Percentiles rank a stretch among this genome's conserved stretches.
These are phyloP conservation scores for Aegithalos caudatus DNA, from an alignment of 2,113 vertebrate species.

Conservation along the genomic window DNA sequence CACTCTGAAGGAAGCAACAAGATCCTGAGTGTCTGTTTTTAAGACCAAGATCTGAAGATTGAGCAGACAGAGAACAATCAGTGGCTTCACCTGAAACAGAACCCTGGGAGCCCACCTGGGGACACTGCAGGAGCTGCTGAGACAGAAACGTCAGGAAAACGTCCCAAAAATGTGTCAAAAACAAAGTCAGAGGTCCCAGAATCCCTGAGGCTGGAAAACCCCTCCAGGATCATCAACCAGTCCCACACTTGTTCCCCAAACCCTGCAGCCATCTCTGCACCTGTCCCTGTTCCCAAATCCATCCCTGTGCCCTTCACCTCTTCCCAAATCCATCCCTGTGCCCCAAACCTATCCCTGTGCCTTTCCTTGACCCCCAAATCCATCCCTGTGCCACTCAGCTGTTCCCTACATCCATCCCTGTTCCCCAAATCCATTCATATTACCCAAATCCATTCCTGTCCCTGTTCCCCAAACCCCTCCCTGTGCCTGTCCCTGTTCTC, in stretches of 20 bases:
- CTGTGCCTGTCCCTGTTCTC: background rate
- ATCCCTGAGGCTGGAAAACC: accelerated
- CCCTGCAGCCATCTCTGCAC: background rate
- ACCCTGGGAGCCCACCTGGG: background rate
- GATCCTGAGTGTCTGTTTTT: constrained; percentile 93
- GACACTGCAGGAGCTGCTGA: background rate
- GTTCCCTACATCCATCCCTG: background rate
- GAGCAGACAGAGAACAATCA: constrained; percentile 18
- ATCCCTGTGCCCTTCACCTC: background rate
- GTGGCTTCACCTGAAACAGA: background rate
- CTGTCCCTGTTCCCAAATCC: background rate
- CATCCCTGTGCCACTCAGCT: background rate
- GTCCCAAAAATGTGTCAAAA: background rate
- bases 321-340: background rate
- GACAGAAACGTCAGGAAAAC: background rate
- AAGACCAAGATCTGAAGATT: constrained; percentile 90
- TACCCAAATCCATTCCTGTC: too few relatives aligned
- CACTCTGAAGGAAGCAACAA: constrained; percentile 96
- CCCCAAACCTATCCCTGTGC: too few relatives aligned
- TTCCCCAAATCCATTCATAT: too few relatives aligned
- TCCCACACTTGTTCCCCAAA: background rate
- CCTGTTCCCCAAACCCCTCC: background rate
- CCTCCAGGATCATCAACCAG: background rate
- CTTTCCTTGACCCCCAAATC: background rate
- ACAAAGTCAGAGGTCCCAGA: too few relatives aligned